These are phyloP conservation scores for Clarias laeviceps DNA, from an alignment of 2,797 vertebrate species.

Conservation along the genomic window DNA sequence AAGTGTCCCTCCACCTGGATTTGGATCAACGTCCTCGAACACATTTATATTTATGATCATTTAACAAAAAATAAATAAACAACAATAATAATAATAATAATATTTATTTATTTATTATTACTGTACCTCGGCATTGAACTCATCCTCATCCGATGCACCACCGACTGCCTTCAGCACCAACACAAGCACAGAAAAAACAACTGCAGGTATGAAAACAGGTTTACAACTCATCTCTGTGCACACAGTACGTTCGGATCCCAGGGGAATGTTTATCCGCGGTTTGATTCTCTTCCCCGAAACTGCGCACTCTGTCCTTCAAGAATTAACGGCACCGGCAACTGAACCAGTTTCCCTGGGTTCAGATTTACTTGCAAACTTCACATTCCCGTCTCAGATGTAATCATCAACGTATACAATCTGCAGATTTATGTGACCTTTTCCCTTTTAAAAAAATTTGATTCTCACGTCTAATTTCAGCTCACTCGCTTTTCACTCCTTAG, in stretches of 20 bases:
- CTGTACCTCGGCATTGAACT: conserved; percentile 52
- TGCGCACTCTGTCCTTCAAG: background rate
- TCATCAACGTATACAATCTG: background rate
- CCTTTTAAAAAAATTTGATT: too few species aligned
- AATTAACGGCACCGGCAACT: background rate
- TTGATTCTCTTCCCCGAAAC: background rate
- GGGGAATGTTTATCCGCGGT: background rate
- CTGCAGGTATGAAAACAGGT: conserved; percentile 6
- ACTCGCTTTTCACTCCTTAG: background rate
- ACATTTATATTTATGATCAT: background rate
- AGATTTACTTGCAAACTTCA: background rate
- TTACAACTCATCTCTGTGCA: conserved; percentile 7
- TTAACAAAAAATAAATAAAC: too few species aligned
- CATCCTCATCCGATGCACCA: conserved; percentile 42
- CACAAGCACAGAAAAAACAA: conserved; percentile 20
- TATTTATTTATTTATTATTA: background rate
- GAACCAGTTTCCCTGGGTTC: background rate
- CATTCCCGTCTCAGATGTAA: background rate
- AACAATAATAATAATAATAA: too few species aligned
- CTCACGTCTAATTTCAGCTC: background rate
- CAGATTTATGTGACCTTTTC: background rate
- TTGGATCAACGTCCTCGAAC: background rate
- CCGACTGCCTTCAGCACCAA: conserved; percentile 28
- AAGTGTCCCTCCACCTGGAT: background rate
- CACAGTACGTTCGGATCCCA: conserved; percentile 5